A percentile compares a stretch with the other conserved stretches of the same genome.
phyloP scores from a whole-genome alignment of 2,113 vertebrate genomes.

The Cephalopterus ornatus region DNA sequence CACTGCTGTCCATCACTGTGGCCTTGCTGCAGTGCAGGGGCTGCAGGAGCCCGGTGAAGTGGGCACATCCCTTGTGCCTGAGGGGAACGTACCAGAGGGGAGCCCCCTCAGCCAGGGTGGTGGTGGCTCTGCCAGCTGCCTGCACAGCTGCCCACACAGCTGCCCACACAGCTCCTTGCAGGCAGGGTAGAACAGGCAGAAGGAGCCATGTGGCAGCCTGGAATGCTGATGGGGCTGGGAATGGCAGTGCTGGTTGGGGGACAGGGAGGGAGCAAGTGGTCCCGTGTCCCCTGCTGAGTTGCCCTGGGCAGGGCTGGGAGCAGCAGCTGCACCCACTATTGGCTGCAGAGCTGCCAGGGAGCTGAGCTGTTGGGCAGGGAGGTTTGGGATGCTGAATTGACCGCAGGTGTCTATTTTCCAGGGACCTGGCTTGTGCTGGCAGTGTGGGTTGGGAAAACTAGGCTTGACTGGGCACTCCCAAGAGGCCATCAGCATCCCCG shows the following conservation, averaged over 20 bases:
- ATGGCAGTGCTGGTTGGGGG: fast-evolving
- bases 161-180: fast-evolving
- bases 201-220: fast-evolving
- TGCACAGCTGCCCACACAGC: fast-evolving
- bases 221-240: not conserved
- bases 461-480: not conserved
- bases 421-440: not conserved
- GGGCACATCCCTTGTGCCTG: fast-evolving
- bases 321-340: fast-evolving
- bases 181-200: not conserved
- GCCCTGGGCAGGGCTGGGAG: not conserved
- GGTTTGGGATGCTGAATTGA: not conserved
- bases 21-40: not conserved
- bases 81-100: fast-evolving
- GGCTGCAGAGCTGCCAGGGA: not conserved
- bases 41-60: not conserved
- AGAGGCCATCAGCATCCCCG: not conserved
- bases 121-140: not conserved
- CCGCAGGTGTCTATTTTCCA: not conserved
- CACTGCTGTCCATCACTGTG: not conserved
- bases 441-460: not conserved
- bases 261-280: fast-evolving
- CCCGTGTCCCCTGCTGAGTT: fast-evolving
- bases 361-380: not conserved
- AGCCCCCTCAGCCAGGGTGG: not conserved